Conservation (phyloP, 2,113 vertebrate genomes). For the Nothoprocta pentlandii region DNA sequence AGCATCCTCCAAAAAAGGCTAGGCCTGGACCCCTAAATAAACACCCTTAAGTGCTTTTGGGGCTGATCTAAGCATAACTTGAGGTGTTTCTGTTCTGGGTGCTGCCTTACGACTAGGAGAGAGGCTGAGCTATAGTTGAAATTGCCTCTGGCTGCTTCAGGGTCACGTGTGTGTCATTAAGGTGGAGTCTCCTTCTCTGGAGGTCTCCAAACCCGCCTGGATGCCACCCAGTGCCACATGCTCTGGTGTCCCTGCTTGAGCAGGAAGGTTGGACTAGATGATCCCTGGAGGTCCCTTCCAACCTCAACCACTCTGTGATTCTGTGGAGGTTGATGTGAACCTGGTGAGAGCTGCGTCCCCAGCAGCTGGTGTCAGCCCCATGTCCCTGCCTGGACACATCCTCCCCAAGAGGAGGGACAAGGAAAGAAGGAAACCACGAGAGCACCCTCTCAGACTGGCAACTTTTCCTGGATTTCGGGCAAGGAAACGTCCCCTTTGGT, state of each 20-base stretch:
- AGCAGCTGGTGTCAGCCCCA: not conserved
- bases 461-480: not conserved
- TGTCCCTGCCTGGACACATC: not conserved
- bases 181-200: no score
- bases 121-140: not conserved
- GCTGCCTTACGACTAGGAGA: not conserved
- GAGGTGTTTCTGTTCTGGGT: not conserved
- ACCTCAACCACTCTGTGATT: no score
- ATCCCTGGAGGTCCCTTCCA: no score
- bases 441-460: fast-evolving
- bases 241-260: no score
- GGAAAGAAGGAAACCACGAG: not conserved
- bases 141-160: not conserved
- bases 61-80: not conserved
- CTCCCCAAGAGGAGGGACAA: not conserved
- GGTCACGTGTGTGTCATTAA: not conserved
- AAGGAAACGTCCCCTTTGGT: not conserved
- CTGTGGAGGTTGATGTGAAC: fast-evolving
- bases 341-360: fast-evolving
- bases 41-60: not conserved
- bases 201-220: no score
- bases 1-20: not conserved
- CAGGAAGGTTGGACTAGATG: no score
- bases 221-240: no score
- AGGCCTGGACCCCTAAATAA: fast-evolving